Evolutionary conservation across 2,797 vertebrate species (phyloP).

Genomic region (Melanotaenia nigrans): DNA sequence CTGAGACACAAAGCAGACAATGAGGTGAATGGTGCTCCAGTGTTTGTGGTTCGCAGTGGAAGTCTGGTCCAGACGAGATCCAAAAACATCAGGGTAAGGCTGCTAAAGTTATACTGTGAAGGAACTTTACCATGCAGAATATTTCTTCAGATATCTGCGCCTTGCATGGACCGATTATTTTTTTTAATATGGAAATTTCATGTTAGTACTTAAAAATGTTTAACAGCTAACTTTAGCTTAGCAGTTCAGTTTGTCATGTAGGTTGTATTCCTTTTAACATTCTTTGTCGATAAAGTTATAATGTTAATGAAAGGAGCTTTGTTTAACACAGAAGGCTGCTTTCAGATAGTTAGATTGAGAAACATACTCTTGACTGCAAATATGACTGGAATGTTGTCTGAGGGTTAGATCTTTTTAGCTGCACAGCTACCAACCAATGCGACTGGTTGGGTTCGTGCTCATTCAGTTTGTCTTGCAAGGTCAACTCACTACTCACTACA

Average conservation of each 20-base stretch:
- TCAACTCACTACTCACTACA: background rate
- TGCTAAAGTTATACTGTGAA: background rate
- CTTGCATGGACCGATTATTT: background rate
- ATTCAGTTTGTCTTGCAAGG: background rate
- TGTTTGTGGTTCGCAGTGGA: conserved; percentile 97
- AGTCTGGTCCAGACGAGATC: conserved; percentile 97
- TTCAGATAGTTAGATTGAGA: background rate
- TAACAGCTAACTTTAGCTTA: conserved; percentile 3
- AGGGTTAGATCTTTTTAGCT: background rate
- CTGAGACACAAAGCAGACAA: conserved; percentile 98
- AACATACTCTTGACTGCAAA: conserved; percentile 1
- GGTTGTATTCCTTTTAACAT: conserved; percentile 2
- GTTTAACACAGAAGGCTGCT: background rate
- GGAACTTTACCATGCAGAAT: background rate
- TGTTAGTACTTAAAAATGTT: conserved; percentile 1
- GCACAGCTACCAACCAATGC: background rate
- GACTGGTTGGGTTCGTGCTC: background rate
- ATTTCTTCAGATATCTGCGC: background rate
- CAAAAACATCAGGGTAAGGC: conserved; percentile 95
- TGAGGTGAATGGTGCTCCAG: conserved; percentile 96
- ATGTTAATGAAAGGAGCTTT: background rate
- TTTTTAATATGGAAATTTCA: background rate
- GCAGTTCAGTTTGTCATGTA: conserved; percentile 24
- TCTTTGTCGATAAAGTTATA: background rate
- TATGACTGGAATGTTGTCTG: background rate